Evolutionary conservation across 1,140 invertebrate genomes (phyloP).

Genomic region (Drosophila asahinai): DNA sequence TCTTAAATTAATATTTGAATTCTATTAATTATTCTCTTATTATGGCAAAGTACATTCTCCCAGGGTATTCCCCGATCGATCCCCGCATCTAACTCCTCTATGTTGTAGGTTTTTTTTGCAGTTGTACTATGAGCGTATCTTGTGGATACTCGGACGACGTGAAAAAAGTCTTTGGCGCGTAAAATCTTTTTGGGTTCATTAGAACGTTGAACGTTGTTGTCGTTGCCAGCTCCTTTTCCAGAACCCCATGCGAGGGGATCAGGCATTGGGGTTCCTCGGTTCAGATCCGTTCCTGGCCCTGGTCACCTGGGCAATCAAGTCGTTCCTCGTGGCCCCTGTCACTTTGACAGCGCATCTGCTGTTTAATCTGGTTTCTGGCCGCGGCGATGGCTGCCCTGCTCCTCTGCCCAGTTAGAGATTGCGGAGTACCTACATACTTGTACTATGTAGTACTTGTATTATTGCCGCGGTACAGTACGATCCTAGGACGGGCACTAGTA

Average conservation of each 20-base stretch:
- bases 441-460: conserved; percentile 11
- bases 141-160: conserved; percentile 55
- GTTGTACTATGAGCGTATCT: conserved; percentile 51
- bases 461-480: conserved; percentile 64
- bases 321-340: conserved; percentile 70
- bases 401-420: conserved; percentile 37
- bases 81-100: background rate
- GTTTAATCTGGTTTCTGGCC: conserved; percentile 75
- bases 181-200: conserved; percentile 82
- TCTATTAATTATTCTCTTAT: background rate
- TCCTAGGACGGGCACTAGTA: conserved; percentile 28
- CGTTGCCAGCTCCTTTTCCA: conserved; percentile 8
- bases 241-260: background rate
- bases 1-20: background rate
- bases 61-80: conserved; percentile 4
- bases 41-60: fast-evolving
- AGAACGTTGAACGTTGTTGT: conserved; percentile 75
- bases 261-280: conserved; percentile 8
- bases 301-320: conserved; percentile 75
- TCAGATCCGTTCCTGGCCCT: conserved; percentile 25
- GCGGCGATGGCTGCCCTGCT: conserved; percentile 35
- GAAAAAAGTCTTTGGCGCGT: conserved; percentile 79
- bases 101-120: conserved; percentile 52
- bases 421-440: conserved; percentile 11
- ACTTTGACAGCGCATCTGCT: conserved; percentile 81